phyloP scores from a whole-genome alignment of 2,888 invertebrate genomes.

The Lepidocyrtinus sp. region DNA sequence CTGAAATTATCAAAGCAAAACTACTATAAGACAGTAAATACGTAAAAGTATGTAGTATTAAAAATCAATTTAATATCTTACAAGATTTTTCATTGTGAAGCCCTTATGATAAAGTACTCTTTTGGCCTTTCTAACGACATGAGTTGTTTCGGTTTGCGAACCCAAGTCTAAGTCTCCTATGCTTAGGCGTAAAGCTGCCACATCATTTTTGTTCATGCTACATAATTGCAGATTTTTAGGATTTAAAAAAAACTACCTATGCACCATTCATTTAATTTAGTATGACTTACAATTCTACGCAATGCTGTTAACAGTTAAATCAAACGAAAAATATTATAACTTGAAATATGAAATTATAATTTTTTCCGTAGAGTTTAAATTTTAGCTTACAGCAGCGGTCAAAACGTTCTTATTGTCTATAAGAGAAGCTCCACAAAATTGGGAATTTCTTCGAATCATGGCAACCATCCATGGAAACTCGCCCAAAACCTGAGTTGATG shows the following conservation, averaged over 20 bases:
- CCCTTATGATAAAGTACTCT: slow-evolving; percentile 64
- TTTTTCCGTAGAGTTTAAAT: slow-evolving; percentile 7
- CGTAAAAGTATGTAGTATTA: no score
- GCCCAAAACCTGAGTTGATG: slow-evolving; percentile 72
- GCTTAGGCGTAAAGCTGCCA: slow-evolving; percentile 46
- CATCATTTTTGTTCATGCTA: slow-evolving; percentile 58
- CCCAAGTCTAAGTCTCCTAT: slow-evolving; percentile 62
- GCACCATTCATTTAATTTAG: neutral
- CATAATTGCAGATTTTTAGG: neutral
- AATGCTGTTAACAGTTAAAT: slow-evolving; percentile 70
- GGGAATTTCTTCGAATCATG: slow-evolving; percentile 85
- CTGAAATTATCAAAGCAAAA: slow-evolving; percentile 73
- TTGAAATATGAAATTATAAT: neutral
- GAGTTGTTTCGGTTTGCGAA: slow-evolving; percentile 36
- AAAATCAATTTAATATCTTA: slow-evolving; percentile 69
- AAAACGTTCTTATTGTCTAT: slow-evolving; percentile 46
- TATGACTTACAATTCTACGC: slow-evolving; percentile 70
- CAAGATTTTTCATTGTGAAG: slow-evolving; percentile 64
- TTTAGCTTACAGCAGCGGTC: slow-evolving; percentile 40
- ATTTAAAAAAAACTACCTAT: neutral
- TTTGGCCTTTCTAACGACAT: slow-evolving; percentile 72
- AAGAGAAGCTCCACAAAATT: slow-evolving; percentile 83
- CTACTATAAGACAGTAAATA: no score
- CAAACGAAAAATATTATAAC: neutral
- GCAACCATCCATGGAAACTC: slow-evolving; percentile 74